These are phyloP conservation scores for Stenotaenia linearis DNA, from an alignment of 2,888 invertebrate genomes.

Conservation along the genomic window DNA sequence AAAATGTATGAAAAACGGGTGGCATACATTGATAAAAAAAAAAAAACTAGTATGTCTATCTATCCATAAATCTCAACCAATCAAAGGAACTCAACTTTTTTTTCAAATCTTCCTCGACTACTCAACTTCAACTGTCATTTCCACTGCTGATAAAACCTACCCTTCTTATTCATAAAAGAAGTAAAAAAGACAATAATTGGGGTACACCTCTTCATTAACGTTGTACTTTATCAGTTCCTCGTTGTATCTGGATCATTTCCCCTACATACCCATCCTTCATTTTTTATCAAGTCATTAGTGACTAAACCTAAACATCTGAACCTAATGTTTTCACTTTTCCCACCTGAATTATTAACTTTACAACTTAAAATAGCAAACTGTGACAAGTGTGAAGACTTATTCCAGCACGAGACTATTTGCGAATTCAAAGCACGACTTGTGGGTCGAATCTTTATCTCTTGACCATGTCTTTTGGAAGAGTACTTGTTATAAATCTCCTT, in stretches of 20 bases:
- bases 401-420: not conserved
- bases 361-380: slow-evolving; percentile 12
- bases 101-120: not conserved
- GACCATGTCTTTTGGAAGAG: slow-evolving; percentile 26
- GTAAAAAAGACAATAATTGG: not conserved
- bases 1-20: not conserved
- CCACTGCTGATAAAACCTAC: not conserved
- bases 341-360: not conserved
- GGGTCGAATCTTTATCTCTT: slow-evolving; percentile 26
- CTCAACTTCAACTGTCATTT: not conserved
- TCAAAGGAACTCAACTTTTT: too few species aligned
- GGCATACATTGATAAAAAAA: not conserved
- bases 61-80: not conserved
- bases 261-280: not conserved
- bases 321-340: not conserved
- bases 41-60: not conserved
- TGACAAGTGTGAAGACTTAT: slow-evolving; percentile 21
- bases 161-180: not conserved
- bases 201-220: not conserved
- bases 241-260: too few species aligned
- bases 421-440: slow-evolving; percentile 20
- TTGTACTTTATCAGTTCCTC: not conserved
- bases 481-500: slow-evolving; percentile 26
- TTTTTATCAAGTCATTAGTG: not conserved
- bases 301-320: not conserved